phyloP scores from a whole-genome alignment of 2,113 vertebrate species.

The Saccopteryx leptura region DNA sequence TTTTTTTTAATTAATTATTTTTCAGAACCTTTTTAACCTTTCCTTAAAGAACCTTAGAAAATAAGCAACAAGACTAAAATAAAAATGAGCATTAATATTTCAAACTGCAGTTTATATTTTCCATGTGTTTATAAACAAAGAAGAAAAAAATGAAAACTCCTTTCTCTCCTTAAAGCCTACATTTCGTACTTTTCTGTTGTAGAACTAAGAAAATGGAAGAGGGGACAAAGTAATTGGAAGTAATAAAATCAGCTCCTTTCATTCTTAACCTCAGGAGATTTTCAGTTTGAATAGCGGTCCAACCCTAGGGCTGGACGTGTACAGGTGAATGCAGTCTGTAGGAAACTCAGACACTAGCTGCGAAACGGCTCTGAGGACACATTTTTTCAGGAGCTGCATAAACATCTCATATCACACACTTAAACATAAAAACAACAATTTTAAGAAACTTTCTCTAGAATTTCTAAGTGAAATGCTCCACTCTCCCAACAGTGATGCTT shows the following conservation, averaged over 20 bases:
- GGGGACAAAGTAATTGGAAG: no score
- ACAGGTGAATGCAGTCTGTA: background rate
- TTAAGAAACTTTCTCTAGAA: background rate
- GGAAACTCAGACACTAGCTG: background rate
- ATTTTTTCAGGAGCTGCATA: background rate
- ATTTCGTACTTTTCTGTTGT: background rate
- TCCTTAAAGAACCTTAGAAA: slow-evolving; percentile 17
- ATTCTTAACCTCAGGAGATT: background rate
- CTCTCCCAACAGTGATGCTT: background rate
- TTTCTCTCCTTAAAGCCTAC: background rate
- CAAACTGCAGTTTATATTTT: background rate
- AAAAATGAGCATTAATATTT: background rate
- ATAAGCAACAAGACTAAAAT: background rate
- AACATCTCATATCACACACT: background rate
- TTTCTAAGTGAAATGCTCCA: background rate
- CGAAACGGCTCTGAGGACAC: background rate
- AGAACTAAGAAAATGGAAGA: background rate
- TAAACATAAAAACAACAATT: background rate
- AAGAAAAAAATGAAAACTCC: background rate
- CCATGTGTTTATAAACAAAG: background rate
- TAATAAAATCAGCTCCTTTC: background rate
- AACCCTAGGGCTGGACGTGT: background rate
- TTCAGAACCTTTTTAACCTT: background rate
- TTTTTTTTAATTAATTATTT: background rate
- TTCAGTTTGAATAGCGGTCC: background rate